Evolutionary conservation across 2,797 vertebrate species (phyloP), one percentile per base, ranked within the genome.

Genomic region (Poecile montanus): DNA sequence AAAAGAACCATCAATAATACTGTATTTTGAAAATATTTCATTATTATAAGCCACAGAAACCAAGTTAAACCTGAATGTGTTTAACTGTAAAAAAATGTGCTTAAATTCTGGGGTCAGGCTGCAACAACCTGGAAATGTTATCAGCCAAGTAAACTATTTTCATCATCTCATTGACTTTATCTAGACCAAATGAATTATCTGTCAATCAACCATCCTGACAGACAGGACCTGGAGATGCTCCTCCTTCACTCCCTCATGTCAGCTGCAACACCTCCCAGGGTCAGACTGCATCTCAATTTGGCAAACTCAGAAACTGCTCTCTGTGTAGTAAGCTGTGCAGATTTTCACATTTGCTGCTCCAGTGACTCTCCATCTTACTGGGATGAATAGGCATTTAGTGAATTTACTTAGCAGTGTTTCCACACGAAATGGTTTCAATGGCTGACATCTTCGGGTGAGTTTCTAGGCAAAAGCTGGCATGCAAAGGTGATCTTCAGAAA

Each of bases 371-470:
- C 91, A 94, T 97, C 97, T 97, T 95, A 94, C 71, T 81, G 94
- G 96, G 97, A 97, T 97, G 97, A 98, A 98, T 97, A 94, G 97
- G 96, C 97, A 97, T 97, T 98, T 97, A 98, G 96, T 62, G 96
- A 97, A 98, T 98, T 98, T 98, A 98, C 97, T 98, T 96, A 98
- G 97, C 92, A 75, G 97, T 98, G 95, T 97, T 98, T 98, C 98
- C 97, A 98, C 97, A 97, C 98, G 98, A 98, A 95, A 96, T 97
- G 90, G 53, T 93, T 97, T 97, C 96, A 98, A 98, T 97, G 96
- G 97, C 84, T 84, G 93, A 98, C 95, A 96, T 97, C 95, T 96
- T 95, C 3, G 70, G 77, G 91, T 91, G 93, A 94, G 81, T 93
- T 97, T 95, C 92, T 91, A 94, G 96, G 91, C 88, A 73, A 57